Conservation (phyloP, 1,140 invertebrate genomes). For the Varroa destructor region DNA sequence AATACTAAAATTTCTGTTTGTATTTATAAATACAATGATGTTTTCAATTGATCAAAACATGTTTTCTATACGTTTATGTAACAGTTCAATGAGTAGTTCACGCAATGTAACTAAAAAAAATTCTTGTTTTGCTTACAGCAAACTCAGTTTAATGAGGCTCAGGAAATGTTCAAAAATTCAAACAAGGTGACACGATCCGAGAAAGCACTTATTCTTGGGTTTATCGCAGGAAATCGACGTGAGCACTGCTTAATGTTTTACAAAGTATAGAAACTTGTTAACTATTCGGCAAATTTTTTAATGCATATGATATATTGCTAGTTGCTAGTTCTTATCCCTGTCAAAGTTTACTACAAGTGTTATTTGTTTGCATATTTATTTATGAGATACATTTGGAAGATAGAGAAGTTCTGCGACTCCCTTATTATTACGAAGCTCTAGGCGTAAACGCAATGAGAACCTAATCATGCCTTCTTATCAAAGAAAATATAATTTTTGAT, state of each 20-base stretch:
- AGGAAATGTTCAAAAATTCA: constrained; percentile 90
- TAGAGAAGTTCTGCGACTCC: too few species aligned
- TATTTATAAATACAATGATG: too few species aligned
- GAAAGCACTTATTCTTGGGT: constrained; percentile 89
- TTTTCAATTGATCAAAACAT: too few species aligned
- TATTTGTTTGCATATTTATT: too few species aligned
- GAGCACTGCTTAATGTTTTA: constrained; percentile 33
- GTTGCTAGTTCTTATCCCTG: too few species aligned
- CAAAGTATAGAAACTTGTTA: background rate
- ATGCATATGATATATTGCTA: too few species aligned
- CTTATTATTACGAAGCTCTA: too few species aligned
- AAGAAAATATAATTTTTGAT: too few species aligned
- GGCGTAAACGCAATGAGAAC: too few species aligned
- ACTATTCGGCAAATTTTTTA: background rate
- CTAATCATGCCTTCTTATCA: too few species aligned
- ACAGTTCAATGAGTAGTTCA: background rate
- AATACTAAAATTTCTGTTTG: background rate
- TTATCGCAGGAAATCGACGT: constrained; percentile 91
- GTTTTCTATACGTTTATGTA: background rate
- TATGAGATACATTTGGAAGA: too few species aligned
- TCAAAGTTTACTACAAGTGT: too few species aligned
- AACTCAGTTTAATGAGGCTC: constrained; percentile 90
- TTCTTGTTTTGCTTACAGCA: constrained; percentile 42
- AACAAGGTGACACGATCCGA: constrained; percentile 89
- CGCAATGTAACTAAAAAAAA: background rate